Conservation (phyloP, 2,797 vertebrate species). For the Pogonophryne albipinna region DNA sequence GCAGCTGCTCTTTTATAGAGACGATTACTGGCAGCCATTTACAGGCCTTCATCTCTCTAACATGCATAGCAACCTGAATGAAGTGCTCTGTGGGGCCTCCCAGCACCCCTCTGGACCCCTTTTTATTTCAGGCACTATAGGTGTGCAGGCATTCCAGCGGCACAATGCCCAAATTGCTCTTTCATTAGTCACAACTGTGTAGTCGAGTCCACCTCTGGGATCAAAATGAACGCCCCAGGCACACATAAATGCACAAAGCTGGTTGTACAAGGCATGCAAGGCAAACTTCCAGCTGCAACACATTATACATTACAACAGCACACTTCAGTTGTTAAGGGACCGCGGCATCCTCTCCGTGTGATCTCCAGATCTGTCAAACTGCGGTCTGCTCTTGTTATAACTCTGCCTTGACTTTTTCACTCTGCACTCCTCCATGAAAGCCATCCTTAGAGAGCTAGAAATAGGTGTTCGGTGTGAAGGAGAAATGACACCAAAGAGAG, state of each 20-base stretch:
- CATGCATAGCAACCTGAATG: conserved; percentile 67
- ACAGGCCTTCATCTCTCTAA: conserved; percentile 70
- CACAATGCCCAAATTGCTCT: conserved; percentile 54
- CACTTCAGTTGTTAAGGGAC: conserved; percentile 65
- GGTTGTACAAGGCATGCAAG: conserved; percentile 40
- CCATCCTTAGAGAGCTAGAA: conserved; percentile 53
- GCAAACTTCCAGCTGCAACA: conserved; percentile 67
- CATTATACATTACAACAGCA: conserved; percentile 60
- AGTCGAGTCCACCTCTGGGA: conserved; percentile 51
- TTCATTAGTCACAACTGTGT: conserved; percentile 63
- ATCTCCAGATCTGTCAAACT: conserved; percentile 70
- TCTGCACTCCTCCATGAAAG: conserved; percentile 53
- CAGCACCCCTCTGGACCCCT: conserved; percentile 44
- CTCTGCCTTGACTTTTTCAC: conserved; percentile 45
- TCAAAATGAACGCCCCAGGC: conserved; percentile 35
- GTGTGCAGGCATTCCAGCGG: conserved; percentile 60
- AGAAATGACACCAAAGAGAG: conserved; percentile 55
- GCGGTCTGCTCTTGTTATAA: conserved; percentile 63
- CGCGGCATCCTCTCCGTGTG: conserved; percentile 60
- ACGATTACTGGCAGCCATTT: conserved; percentile 73
- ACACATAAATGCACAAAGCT: conserved; percentile 52
- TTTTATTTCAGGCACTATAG: conserved; percentile 59
- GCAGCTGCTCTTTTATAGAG: conserved; percentile 75
- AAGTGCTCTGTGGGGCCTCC: conserved; percentile 58
- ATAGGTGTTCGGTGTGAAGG: conserved; percentile 53